Evolutionary conservation across 2,888 invertebrate species (phyloP).

Genomic region (Spisula solida): DNA sequence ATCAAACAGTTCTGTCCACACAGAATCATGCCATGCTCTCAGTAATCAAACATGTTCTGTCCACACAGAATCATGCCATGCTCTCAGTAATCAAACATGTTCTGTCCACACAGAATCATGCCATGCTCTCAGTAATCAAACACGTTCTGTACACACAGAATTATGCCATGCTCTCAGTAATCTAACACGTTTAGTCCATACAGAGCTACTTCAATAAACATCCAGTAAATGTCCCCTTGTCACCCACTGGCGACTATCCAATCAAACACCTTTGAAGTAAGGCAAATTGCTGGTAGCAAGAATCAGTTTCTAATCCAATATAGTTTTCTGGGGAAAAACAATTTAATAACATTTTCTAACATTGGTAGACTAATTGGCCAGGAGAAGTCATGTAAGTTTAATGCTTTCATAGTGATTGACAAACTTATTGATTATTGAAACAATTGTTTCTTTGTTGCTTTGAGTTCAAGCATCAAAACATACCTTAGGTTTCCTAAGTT

Average conservation of each 20-base stretch:
- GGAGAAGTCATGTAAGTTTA: background rate
- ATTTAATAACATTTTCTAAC: background rate
- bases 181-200: background rate
- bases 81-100: background rate
- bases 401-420: background rate
- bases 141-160: background rate
- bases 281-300: background rate
- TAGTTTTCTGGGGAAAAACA: background rate
- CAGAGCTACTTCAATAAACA: background rate
- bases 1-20: too few relatives aligned
- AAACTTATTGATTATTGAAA: background rate
- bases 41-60: too few relatives aligned
- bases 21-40: too few relatives aligned
- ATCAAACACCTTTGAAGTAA: background rate
- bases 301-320: constrained; percentile 1
- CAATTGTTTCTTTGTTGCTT: background rate
- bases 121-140: background rate
- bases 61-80: too few relatives aligned
- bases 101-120: background rate
- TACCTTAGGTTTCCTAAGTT: too few relatives aligned
- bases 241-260: background rate
- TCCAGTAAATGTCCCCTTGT: background rate
- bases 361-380: background rate
- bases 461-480: too few relatives aligned
- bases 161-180: background rate